Conservation (phyloP, 2,113 vertebrate genomes). For the Solenodon paradoxus region DNA sequence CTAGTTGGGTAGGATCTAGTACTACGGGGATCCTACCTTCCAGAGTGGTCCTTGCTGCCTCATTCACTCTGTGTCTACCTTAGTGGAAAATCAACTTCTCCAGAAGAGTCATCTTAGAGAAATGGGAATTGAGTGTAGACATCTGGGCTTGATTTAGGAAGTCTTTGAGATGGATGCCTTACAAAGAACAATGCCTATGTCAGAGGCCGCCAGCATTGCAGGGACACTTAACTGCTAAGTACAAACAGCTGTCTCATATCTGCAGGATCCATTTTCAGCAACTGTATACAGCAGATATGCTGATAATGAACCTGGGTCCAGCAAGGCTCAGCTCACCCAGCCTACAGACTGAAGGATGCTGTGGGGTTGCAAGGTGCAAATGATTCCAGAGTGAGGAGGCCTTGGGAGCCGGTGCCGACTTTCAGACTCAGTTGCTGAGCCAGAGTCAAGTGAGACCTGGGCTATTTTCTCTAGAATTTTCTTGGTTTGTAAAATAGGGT, state of each 20-base stretch:
- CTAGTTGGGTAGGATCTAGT: neutral
- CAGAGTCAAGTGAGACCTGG: neutral
- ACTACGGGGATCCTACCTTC: neutral
- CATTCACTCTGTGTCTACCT: neutral
- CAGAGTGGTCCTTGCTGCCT: neutral
- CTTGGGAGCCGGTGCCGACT: constrained; percentile 53
- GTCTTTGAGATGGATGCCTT: constrained; percentile 55
- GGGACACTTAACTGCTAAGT: constrained; percentile 65
- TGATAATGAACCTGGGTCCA: constrained; percentile 35
- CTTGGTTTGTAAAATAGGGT: neutral
- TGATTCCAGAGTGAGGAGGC: constrained; percentile 58
- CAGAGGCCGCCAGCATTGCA: constrained; percentile 46
- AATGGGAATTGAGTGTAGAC: constrained; percentile 9
- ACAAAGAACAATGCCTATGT: constrained; percentile 58
- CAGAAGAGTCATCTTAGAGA: constrained; percentile 25
- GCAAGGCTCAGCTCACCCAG: neutral
- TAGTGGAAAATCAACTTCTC: neutral
- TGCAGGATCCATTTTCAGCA: constrained; percentile 63
- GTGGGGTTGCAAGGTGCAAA: constrained; percentile 60
- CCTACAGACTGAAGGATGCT: neutral
- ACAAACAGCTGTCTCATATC: constrained; percentile 67
- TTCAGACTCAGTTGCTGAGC: neutral
- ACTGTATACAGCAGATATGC: constrained; percentile 53
- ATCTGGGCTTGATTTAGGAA: constrained; percentile 71
- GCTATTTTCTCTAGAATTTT: neutral